Evolutionary conservation across 2,113 vertebrate genomes (phyloP).

Genomic region (Hystrix brachyura): DNA sequence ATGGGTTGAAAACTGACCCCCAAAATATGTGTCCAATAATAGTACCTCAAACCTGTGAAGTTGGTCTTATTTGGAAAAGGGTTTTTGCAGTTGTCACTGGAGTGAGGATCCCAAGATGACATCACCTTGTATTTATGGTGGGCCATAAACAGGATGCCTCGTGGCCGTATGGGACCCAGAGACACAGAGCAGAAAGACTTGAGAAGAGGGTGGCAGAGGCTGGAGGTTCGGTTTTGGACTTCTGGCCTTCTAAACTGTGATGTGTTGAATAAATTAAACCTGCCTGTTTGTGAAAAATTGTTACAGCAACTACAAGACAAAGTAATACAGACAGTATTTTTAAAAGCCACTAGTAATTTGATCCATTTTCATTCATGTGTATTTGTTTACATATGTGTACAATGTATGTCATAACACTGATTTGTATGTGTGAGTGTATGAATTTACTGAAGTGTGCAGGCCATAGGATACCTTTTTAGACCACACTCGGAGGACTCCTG

Average conservation of each 20-base stretch:
- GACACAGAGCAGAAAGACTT: too few relatives aligned
- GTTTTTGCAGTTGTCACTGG: not conserved
- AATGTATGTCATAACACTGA: not conserved
- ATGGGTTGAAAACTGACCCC: not conserved
- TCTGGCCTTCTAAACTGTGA: not conserved
- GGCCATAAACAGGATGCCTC: not conserved
- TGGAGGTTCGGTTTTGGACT: not conserved
- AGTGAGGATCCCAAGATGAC: not conserved
- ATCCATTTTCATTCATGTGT: not conserved
- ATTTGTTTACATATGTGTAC: not conserved
- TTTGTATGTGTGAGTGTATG: not conserved
- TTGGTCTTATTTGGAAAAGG: not conserved
- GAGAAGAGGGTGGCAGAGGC: not conserved
- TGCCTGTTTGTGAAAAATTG: not conserved
- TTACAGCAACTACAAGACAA: not conserved
- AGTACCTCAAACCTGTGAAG: not conserved
- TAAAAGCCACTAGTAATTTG: too few relatives aligned
- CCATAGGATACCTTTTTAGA: not conserved
- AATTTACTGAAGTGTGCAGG: not conserved
- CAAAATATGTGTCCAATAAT: not conserved
- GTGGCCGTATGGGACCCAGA: not conserved
- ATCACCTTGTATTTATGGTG: not conserved
- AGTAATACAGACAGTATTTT: not conserved
- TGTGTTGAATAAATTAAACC: not conserved
- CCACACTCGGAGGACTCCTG: not conserved